These are phyloP conservation scores for Xanthorhoe designata DNA, from an alignment of 2,888 invertebrate species.

Conservation along the genomic window DNA sequence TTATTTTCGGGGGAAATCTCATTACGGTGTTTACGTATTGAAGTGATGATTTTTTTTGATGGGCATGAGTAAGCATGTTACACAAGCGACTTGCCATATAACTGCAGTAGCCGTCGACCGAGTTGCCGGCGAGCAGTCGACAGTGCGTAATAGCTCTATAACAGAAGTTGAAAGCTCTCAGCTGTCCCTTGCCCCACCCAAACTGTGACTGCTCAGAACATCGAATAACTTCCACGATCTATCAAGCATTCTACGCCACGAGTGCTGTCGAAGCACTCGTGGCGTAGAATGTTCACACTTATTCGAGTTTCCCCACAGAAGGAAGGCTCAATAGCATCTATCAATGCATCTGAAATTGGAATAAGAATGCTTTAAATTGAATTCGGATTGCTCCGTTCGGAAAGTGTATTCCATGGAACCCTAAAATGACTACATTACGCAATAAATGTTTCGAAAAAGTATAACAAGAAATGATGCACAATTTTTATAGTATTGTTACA, in stretches of 20 bases:
- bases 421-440: not conserved
- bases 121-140: no score
- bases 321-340: not conserved
- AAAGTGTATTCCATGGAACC: not conserved
- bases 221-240: not conserved
- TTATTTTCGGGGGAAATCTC: not conserved
- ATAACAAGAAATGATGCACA: no score
- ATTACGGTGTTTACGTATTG: not conserved
- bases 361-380: slow-evolving; percentile 1
- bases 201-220: not conserved
- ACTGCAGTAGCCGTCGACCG: no score
- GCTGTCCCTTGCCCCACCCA: no score
- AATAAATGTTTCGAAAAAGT: no score
- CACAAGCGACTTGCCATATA: no score
- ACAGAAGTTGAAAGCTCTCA: no score
- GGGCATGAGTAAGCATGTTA: no score
- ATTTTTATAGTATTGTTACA: no score
- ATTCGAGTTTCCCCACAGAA: not conserved
- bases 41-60: no score
- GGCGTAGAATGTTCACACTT: not conserved
- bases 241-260: not conserved
- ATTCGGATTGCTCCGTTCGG: not conserved
- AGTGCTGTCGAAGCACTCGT: not conserved
- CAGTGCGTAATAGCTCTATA: no score
- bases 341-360: slow-evolving; percentile 4